phyloP scores from a whole-genome alignment of 2,888 invertebrate genomes.

The Phengaris alcon region DNA sequence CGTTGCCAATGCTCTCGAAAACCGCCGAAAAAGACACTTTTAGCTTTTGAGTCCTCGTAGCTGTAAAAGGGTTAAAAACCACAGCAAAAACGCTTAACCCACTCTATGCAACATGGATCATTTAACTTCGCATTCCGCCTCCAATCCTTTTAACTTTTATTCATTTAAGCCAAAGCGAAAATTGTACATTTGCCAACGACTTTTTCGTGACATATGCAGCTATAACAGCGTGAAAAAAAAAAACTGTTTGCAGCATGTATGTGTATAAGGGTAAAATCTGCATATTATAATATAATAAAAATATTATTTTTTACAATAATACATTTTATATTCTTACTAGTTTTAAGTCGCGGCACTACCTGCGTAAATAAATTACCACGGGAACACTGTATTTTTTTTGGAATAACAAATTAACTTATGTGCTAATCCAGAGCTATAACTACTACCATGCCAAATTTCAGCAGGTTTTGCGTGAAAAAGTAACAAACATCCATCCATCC shows the following conservation, averaged over 20 bases:
- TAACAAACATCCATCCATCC: too few relatives aligned
- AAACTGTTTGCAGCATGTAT: too few relatives aligned
- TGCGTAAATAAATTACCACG: too few relatives aligned
- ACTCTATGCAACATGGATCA: conserved; percentile 13
- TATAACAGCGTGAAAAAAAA: too few relatives aligned
- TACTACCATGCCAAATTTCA: too few relatives aligned
- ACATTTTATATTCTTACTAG: neutral
- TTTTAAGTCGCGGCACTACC: neutral
- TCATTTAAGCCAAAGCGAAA: conserved; percentile 14
- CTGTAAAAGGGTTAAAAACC: neutral
- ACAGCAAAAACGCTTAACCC: conserved; percentile 3
- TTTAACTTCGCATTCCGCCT: neutral
- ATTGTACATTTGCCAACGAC: conserved; percentile 20
- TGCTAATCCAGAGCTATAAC: too few relatives aligned
- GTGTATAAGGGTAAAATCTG: too few relatives aligned
- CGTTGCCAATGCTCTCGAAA: neutral
- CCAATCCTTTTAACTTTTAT: conserved; percentile 15
- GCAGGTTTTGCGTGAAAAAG: too few relatives aligned
- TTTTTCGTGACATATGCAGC: neutral
- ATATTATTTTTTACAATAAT: neutral
- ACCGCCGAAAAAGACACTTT: neutral
- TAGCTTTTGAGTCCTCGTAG: neutral
- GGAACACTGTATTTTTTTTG: too few relatives aligned
- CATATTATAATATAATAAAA: too few relatives aligned
- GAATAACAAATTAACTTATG: too few relatives aligned